These are phyloP conservation scores for Philopotamus ludificatus DNA, from an alignment of 1,140 invertebrate species.

Conservation along the genomic window DNA sequence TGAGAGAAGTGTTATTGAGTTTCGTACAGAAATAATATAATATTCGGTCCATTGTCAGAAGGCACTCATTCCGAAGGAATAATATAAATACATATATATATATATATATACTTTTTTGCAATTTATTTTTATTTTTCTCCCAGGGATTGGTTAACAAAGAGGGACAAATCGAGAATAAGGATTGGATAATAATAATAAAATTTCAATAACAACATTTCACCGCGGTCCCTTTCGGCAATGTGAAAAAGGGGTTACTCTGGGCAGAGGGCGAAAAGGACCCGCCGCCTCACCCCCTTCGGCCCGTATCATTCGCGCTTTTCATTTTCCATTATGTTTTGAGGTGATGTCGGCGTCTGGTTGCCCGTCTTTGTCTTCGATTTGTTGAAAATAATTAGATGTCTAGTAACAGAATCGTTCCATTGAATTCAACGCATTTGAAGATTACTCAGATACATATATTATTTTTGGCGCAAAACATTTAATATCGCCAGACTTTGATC, in stretches of 20 bases:
- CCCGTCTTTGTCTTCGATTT: neutral
- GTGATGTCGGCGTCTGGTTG: too few species aligned
- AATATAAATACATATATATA: neutral
- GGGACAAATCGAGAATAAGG: neutral
- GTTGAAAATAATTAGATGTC: too few species aligned
- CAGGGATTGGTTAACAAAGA: neutral
- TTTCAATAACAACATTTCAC: slow-evolving; percentile 20
- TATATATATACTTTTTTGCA: neutral
- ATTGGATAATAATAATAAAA: slow-evolving; percentile 19
- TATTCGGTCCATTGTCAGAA: too few species aligned
- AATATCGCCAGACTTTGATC: too few species aligned
- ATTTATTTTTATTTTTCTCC: neutral
- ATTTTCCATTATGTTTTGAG: too few species aligned
- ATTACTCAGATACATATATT: too few species aligned
- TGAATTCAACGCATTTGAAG: too few species aligned
- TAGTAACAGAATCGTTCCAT: too few species aligned
- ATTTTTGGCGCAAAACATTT: too few species aligned
- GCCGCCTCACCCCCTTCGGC: neutral
- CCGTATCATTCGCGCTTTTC: neutral
- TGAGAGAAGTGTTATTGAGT: too few species aligned
- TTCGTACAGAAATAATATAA: too few species aligned
- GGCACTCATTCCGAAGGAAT: neutral
- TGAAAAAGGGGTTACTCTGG: slow-evolving; percentile 15
- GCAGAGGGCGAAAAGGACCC: slow-evolving; percentile 15
- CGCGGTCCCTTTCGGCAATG: slow-evolving; percentile 6